Percentiles rank a stretch among this genome's conserved stretches.
phyloP scores from a whole-genome alignment of 2,888 invertebrate genomes.

The Drosophila ochracea region DNA sequence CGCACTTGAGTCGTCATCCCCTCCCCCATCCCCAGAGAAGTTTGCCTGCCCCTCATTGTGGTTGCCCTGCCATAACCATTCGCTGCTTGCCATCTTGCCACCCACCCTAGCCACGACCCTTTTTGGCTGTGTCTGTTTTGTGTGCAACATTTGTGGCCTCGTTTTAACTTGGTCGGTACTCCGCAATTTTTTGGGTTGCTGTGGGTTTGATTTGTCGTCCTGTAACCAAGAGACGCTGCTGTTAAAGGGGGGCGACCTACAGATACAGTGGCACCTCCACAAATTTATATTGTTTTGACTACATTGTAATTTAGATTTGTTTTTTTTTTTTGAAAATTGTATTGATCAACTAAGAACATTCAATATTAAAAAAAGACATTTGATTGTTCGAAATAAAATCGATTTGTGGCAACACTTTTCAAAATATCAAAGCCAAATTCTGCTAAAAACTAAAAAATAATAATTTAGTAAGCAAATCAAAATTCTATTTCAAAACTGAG shows the following conservation, averaged over 20 bases:
- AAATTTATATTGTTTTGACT: background rate
- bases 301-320: background rate
- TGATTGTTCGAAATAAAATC: background rate
- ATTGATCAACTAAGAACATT: background rate
- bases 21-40: slow-evolving; percentile 6
- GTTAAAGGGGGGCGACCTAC: background rate
- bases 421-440: background rate
- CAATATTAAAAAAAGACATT: background rate
- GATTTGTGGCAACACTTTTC: background rate
- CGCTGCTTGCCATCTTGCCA: background rate
- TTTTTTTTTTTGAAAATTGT: background rate
- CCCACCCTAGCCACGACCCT: background rate
- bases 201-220: slow-evolving; percentile 63
- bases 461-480: background rate
- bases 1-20: slow-evolving; percentile 30
- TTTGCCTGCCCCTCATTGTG: slow-evolving; percentile 49
- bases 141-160: slow-evolving; percentile 62
- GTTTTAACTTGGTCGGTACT: slow-evolving; percentile 76
- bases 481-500: background rate
- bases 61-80: slow-evolving; percentile 41
- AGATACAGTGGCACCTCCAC: background rate
- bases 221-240: slow-evolving; percentile 22
- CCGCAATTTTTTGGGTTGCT: slow-evolving; percentile 76
- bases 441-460: background rate
- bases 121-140: slow-evolving; percentile 12